Base-by-base conservation (phyloP, 2,888 invertebrate species). In the Protophormia terraenovae region DNA sequence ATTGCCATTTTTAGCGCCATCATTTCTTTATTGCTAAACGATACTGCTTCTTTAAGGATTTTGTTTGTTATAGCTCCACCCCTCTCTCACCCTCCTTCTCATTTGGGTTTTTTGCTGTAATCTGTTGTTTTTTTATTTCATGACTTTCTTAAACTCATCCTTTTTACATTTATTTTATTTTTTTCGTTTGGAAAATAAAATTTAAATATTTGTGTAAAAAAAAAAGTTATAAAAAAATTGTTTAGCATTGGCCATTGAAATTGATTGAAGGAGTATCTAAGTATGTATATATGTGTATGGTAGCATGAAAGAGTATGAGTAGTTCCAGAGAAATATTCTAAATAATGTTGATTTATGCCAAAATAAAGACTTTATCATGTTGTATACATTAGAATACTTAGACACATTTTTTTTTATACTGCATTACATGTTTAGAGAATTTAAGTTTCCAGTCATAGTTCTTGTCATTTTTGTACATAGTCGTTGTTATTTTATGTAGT, bases 291-390 rank as follows among this genome's bases (percentile, higher is more conserved):
- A n/a, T 50, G 22, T 2, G n/a, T n/a, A n/a, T 27, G 22, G 16
- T 12, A 16, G 27, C 66, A 29, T 29, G 53, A 29, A 29, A n/a
- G n/a, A n/a, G 45, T 45, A 35, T 35, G 10, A 35, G 10, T 0
- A 41, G 12, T 41, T 14, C 32, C 32, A 53, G 22, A 6, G 45
- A 32, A 19, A 19, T 1, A 27, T 16, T 32, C 41, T 16, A n/a
- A 67, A 50, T 4, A 50, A 32, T 67, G 19, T 73, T 73, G 47
- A 73, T 73, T 35, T 47, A 73, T 73, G 32, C 32, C 47, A 73
- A 29, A 58, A 24, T 22, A 47, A 32, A 75, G 58, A 77, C 29
- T 32, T 77, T 55, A 24, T 35, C 67, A 53, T 64, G 58, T 22
- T 16, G 32, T 55, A 75, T 35, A 64, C 50, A 32, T 16, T 38